Base-by-base conservation (phyloP, 1,140 invertebrate genomes). In the Aphidius gifuensis region DNA sequence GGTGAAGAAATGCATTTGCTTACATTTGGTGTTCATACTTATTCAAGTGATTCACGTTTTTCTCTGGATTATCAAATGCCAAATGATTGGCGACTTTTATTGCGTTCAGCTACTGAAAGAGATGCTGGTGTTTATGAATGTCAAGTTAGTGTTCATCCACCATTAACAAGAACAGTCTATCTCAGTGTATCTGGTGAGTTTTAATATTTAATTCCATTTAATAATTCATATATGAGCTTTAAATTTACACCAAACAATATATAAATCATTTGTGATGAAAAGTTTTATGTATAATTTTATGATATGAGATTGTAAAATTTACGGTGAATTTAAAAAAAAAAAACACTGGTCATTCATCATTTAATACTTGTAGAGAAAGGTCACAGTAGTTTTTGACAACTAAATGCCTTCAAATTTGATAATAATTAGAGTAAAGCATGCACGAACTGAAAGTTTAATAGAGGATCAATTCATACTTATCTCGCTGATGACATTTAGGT, bases 101-200 rank as follows among this genome's bases (percentile, higher is more conserved):
- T 92, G 48, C 85, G 86, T 76, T 89, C 87, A 69, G 87, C 87
- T 51, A 90, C 86, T 63, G 87, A 90, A 71, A 80, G 86, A 23
- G 90, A 92, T 74, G 86, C 88, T 65, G 90, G 90, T 44, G 81
- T 85, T 68, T 92, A 92, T 78, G 89, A 91, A 74, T 92, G 90
- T 73, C 90, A 92, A 83, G 87, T 91, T 67, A 91, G 87, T 43
- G 87, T 87, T 42, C 88, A 92, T 80, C 90, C 90, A 9, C 89
- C 89, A 55, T 80, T 90, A 63, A 87, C 90, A 60, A 83, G 87
- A 70, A 84, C 86, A 70, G 86, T 91, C 46, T 84, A 87, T 75
- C 84, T 92, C 58, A 84, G 82, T 67, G 89, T 92, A 70, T 87
- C 90, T 73, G 89, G 90, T 92, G 74, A 85, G 87, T 84, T 67